Evolutionary conservation across 2,113 vertebrate species (phyloP), one percentile per base, ranked within the genome.

Genomic region (Chrysemys picta): DNA sequence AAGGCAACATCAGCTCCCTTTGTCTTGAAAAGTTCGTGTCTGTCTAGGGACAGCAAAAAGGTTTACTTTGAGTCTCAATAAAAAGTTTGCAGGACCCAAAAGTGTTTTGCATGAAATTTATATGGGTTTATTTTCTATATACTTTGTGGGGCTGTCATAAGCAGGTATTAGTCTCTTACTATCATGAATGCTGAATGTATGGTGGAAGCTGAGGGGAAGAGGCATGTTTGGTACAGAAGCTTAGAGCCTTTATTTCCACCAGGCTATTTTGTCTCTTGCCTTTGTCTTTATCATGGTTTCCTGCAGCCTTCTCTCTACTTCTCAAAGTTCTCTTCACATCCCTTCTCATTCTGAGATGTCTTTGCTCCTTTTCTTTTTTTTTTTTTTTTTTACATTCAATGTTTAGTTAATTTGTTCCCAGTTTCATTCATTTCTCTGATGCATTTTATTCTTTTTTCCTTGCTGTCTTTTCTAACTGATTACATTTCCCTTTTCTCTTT

Each of bases 1-100:
- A 89, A 95, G 95, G 96, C 53, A 96, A 10, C 56, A 78, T 62
- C 93, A 84, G 10, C 2, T 80, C 69, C 93, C 87, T 91, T 76
- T n/a, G 54, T 89, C 16, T 10, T 0, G 0, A 52, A 82, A 88
- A 94, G 89, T 0, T 1, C 31, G 91, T 96, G 93, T 86, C 53
- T 62, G 12, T 31, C 54, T 45, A 86, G 90, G 47, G 62, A 50
- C 17, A n/a, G 80, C 72, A 80, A 38, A 42, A 49, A 82, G 85
- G 89, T 92, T 91, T 92, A 1, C 47, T 85, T 78, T 59, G 47
- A 24, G 87, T 21, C 4, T 88, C 87, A 10, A 38, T 69, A 17
- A 82, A 65, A 82, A 76, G 89, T 84, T 80, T 56, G 12, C 13
- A 49, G 24, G 10, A 3, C 2, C 22, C 10, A 69, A 87, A 89